A percentile compares a stretch with the other conserved stretches of the same genome.
Evolutionary conservation across 2,888 invertebrate species (phyloP).

Genomic region (Anodontia alba): DNA sequence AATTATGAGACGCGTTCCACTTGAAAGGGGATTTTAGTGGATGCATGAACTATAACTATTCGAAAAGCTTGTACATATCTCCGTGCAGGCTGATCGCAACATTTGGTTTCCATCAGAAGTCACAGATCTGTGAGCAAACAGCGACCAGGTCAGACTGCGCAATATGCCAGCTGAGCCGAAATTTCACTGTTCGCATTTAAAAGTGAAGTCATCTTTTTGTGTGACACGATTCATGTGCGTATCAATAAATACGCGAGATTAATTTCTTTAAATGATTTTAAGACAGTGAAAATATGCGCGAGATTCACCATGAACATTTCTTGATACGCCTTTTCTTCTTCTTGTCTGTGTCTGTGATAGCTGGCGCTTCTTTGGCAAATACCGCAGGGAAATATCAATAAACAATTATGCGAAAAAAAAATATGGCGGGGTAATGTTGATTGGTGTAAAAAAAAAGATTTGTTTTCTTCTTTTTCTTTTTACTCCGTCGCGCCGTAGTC

Average conservation of each 20-base stretch:
- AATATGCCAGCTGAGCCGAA: too few species aligned
- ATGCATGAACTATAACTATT: too few species aligned
- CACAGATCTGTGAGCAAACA: too few species aligned
- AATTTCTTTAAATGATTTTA: not conserved
- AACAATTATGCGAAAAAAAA: not conserved
- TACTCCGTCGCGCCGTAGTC: not conserved
- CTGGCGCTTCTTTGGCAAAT: not conserved
- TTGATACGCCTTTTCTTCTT: not conserved
- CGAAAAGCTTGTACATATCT: too few species aligned
- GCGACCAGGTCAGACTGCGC: too few species aligned
- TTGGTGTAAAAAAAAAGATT: not conserved
- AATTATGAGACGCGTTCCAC: too few species aligned
- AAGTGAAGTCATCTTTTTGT: too few species aligned
- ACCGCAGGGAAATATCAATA: not conserved
- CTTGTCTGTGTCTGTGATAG: not conserved
- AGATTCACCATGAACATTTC: not conserved
- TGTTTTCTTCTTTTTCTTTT: not conserved
- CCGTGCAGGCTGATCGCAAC: too few species aligned
- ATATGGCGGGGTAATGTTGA: not conserved
- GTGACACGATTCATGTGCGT: too few species aligned
- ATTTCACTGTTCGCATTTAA: too few species aligned
- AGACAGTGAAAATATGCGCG: not conserved
- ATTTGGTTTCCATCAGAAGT: too few species aligned
- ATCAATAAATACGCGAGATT: not conserved
- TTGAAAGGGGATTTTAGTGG: too few species aligned